Conservation (phyloP, 2,888 invertebrate species). For the Teleogryllus oceanicus region DNA sequence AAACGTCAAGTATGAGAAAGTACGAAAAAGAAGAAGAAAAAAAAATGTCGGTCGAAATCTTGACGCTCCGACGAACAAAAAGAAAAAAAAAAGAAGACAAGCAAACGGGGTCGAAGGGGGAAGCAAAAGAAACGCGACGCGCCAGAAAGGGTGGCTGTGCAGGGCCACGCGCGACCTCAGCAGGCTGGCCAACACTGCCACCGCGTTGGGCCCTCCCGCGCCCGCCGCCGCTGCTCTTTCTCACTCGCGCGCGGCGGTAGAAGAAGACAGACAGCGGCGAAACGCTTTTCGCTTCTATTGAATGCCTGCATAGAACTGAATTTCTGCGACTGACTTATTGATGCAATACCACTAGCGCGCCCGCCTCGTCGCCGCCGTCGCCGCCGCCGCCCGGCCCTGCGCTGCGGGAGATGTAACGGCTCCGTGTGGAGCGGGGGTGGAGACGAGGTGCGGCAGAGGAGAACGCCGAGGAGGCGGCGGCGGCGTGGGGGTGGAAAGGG, state of each 20-base stretch:
- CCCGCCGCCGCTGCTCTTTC: not conserved
- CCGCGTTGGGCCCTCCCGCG: not conserved
- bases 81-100: no score
- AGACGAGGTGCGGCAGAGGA: not conserved
- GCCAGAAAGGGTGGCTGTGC: not conserved
- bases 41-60: no score
- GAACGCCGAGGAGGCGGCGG: not conserved
- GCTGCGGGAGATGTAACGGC: not conserved
- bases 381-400: not conserved
- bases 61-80: no score
- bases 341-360: not conserved
- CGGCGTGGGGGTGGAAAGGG: not conserved
- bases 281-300: not conserved
- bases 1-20: not conserved
- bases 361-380: not conserved
- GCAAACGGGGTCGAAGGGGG: no score
- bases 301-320: not conserved
- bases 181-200: not conserved
- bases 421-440: not conserved
- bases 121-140: no score
- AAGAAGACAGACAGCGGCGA: not conserved
- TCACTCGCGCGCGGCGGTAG: not conserved
- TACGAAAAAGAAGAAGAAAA: no score
- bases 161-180: not conserved
- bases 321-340: slow-evolving; percentile 18